Evolutionary conservation across 2,113 vertebrate genomes (phyloP).

Genomic region (Syrrhaptes paradoxus): DNA sequence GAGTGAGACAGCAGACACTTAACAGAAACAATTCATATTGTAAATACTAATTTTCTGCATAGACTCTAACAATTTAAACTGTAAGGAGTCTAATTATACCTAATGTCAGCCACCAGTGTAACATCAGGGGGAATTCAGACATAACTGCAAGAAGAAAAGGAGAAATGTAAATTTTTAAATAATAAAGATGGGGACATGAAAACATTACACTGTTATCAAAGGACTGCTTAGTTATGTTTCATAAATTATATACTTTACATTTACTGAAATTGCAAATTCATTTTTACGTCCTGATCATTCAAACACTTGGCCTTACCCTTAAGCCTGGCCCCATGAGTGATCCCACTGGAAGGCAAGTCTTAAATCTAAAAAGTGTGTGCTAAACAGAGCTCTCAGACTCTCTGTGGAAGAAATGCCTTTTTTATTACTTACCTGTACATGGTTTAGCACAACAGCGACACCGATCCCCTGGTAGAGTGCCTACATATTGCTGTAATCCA

Average conservation of each 20-base stretch:
- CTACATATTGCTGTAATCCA: background rate
- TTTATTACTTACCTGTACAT: background rate
- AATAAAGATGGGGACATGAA: background rate
- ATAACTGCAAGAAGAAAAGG: slow-evolving; percentile 77
- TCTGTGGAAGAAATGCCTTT: background rate
- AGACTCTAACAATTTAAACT: background rate
- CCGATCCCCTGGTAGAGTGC: background rate
- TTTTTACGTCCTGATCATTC: background rate
- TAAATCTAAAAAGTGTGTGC: background rate
- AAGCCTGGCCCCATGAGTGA: background rate
- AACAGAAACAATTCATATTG: background rate
- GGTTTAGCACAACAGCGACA: background rate
- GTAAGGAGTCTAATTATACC: slow-evolving; percentile 62
- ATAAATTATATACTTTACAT: background rate
- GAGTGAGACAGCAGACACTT: background rate
- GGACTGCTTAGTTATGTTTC: background rate
- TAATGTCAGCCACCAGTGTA: slow-evolving; percentile 89
- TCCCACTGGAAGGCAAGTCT: background rate
- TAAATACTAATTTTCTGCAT: background rate
- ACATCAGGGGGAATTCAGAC: slow-evolving; percentile 82
- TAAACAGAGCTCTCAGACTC: background rate
- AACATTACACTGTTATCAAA: background rate
- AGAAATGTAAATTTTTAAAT: background rate
- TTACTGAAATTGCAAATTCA: background rate
- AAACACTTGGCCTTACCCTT: background rate